These are phyloP conservation scores for Danio aesculapii DNA, from an alignment of 2,797 vertebrate species.

Conservation along the genomic window DNA sequence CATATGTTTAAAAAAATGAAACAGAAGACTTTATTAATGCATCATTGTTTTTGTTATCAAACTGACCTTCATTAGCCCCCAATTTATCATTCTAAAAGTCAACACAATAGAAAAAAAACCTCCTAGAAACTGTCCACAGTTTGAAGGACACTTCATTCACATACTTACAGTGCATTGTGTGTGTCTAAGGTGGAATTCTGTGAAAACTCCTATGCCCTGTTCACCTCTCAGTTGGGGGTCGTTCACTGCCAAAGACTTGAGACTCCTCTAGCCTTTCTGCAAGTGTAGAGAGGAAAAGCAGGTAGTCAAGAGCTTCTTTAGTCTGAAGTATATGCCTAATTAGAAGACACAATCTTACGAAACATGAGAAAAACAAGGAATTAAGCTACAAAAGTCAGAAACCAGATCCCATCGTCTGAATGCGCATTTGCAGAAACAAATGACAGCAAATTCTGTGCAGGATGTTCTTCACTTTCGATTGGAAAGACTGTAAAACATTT, in stretches of 20 bases:
- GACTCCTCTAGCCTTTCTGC: constrained; percentile 62
- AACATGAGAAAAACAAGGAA: constrained; percentile 40
- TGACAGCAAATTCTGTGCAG: neutral
- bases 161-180: constrained; percentile 50
- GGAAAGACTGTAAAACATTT: neutral
- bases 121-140: constrained; percentile 41
- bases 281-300: constrained; percentile 70
- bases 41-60: constrained; percentile 38
- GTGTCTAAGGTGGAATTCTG: constrained; percentile 61
- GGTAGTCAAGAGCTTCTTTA: constrained; percentile 76
- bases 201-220: constrained; percentile 61
- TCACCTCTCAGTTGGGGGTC: constrained; percentile 69
- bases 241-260: constrained; percentile 72
- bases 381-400: constrained; percentile 1
- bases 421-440: neutral
- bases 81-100: constrained; percentile 43
- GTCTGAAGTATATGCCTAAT: constrained; percentile 77
- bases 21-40: constrained; percentile 8
- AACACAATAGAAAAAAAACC: constrained; percentile 43
- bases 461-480: neutral
- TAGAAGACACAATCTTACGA: constrained; percentile 69
- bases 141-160: constrained; percentile 59
- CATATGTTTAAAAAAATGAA: neutral
- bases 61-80: constrained; percentile 42
- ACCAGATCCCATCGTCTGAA: neutral